Conservation (phyloP, 2,888 invertebrate species). For the Petrophora chlorosata region DNA sequence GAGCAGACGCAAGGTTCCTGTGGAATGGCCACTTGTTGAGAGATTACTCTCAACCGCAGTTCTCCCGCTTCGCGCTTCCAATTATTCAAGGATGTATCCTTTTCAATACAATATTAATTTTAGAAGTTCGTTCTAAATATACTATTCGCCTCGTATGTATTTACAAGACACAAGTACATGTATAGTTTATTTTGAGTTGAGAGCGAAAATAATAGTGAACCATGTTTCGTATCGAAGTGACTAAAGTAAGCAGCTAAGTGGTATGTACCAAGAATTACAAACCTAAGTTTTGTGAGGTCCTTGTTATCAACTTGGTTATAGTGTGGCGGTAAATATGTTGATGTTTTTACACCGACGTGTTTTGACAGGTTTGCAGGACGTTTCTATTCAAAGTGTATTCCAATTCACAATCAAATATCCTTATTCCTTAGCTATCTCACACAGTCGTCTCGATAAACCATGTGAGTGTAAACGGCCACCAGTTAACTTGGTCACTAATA, state of each 20-base stretch:
- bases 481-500: slow-evolving; percentile 93
- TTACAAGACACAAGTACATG: no score
- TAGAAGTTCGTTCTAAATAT: no score
- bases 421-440: slow-evolving; percentile 46
- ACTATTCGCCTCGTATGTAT: no score
- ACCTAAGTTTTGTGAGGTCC: no score
- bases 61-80: slow-evolving; percentile 92
- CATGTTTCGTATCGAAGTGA: no score
- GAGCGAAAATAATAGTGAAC: no score
- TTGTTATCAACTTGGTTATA: no score
- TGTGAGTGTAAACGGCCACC: slow-evolving; percentile 90
- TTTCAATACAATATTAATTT: no score
- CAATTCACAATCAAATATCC: background rate
- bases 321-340: no score
- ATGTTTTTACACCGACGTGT: background rate
- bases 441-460: slow-evolving; percentile 90
- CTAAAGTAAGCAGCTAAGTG: no score
- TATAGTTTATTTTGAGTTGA: no score
- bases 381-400: background rate
- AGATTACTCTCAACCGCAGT: slow-evolving; percentile 89
- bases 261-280: no score
- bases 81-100: slow-evolving; percentile 95
- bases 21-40: slow-evolving; percentile 95
- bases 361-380: background rate
- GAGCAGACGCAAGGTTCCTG: slow-evolving; percentile 94